These are phyloP conservation scores for Tetramorium parvispinum DNA, from an alignment of 1,140 invertebrate genomes.

Conservation along the genomic window DNA sequence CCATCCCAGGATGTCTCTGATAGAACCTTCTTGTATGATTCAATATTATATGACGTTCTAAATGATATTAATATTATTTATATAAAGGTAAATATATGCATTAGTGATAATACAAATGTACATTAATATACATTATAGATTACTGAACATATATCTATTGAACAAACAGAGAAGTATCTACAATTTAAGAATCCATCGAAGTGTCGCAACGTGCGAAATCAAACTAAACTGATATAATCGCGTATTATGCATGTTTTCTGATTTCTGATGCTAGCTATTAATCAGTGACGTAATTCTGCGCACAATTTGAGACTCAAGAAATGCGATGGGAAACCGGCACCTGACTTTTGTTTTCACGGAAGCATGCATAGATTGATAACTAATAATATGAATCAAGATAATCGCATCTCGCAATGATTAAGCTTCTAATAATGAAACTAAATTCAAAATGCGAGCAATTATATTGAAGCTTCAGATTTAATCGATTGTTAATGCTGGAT, in stretches of 20 bases:
- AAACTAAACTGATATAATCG: background rate
- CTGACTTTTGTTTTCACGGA: slow-evolving; percentile 3
- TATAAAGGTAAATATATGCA: background rate
- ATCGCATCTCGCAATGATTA: background rate
- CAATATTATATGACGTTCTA: background rate
- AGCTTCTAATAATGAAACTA: background rate
- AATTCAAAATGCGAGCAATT: background rate
- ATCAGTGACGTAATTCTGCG: slow-evolving; percentile 20
- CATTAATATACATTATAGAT: background rate
- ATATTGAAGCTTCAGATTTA: background rate
- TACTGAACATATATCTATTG: background rate
- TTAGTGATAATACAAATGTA: background rate
- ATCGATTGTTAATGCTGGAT: background rate
- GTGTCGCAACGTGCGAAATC: background rate
- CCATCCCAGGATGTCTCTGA: background rate
- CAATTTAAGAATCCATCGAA: background rate
- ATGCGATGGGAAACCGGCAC: background rate
- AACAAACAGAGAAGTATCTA: background rate
- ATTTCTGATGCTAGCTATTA: background rate
- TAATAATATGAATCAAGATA: slow-evolving; percentile 8
- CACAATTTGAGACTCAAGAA: background rate
- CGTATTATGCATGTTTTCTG: background rate
- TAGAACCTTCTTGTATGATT: background rate
- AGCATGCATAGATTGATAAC: slow-evolving; percentile 26
- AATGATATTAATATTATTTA: background rate